Base-by-base conservation (phyloP, 2,113 vertebrate genomes). In the Procavia capensis region DNA sequence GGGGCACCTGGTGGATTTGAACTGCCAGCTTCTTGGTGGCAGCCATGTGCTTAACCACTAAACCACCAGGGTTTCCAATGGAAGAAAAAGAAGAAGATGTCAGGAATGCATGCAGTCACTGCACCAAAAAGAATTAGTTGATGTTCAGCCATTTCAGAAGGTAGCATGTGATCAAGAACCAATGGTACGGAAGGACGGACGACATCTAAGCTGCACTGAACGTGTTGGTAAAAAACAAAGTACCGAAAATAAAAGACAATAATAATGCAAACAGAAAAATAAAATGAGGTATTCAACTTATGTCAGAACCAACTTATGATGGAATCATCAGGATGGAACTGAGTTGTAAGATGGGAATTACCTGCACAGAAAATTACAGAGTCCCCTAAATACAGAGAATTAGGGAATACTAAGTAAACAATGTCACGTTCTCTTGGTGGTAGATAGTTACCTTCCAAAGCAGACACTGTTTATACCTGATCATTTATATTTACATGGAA, bases 401-500 rank as follows among this genome's bases (percentile, higher is more conserved):
- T 47, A 54, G 7, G 10, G 47, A 54, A 39, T 63, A 88, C 17
- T 82, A 70, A 88, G 27, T 54, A 66, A 90, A 70, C 27, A 3
- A 3, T 9, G 4, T 75, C 59, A 88, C 6, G 31, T 45, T 50
- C n/a, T 79, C 47, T 87, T 86, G 75, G 47, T 61, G 85, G 70
- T n/a, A 17, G 19, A 14, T 31, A 14, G 11, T 50, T 59, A 6
- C n/a, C 92, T 81, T 83, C 54, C 39, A 85, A 54, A 82, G 47
- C 27, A 76, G 78, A 3, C 41, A 9, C n/a, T 25, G n/a, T 78
- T 96, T 87, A 45, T 63, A 75, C 79, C 76, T 70, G 64, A 43
- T 80, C 29, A 66, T 76, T 93, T 91, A 70, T 70, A n/a, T 88
- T 78, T 70, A 24, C 36, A 34, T 59, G 61, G 59, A 81, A 90